phyloP scores from a whole-genome alignment of 2,888 invertebrate genomes.

The Leptopilina syphax region DNA sequence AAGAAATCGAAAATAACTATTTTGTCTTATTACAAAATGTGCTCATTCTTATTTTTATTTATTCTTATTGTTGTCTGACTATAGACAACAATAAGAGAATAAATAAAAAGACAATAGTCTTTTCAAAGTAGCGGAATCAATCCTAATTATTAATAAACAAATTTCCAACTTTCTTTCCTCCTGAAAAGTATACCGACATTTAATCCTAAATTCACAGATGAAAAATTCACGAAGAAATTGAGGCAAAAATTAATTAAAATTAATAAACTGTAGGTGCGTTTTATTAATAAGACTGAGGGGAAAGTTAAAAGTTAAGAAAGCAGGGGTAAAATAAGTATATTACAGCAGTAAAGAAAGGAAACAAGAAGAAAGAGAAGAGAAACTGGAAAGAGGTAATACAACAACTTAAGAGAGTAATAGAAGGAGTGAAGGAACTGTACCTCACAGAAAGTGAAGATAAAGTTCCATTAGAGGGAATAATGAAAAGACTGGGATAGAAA shows the following conservation, averaged over 20 bases:
- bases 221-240: background rate
- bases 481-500: conserved; percentile 3
- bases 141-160: no score
- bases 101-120: no score
- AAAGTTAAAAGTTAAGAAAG: conserved; percentile 35
- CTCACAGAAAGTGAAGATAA: conserved; percentile 37
- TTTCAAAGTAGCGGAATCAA: no score
- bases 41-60: no score
- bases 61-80: no score
- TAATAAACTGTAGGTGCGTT: background rate
- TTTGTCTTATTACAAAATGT: no score
- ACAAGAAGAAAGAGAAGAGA: conserved; percentile 6
- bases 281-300: conserved; percentile 23
- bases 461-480: conserved; percentile 29
- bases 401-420: conserved; percentile 16
- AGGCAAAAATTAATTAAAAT: background rate
- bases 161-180: no score
- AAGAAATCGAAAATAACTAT: background rate
- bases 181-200: no score
- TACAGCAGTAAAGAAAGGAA: background rate
- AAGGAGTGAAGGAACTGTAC: conserved; percentile 15
- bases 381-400: conserved; percentile 35
- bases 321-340: conserved; percentile 1
- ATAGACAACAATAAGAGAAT: no score
- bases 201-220: no score